Base-by-base conservation (phyloP, 1,140 invertebrate genomes). In the Varroa destructor region DNA sequence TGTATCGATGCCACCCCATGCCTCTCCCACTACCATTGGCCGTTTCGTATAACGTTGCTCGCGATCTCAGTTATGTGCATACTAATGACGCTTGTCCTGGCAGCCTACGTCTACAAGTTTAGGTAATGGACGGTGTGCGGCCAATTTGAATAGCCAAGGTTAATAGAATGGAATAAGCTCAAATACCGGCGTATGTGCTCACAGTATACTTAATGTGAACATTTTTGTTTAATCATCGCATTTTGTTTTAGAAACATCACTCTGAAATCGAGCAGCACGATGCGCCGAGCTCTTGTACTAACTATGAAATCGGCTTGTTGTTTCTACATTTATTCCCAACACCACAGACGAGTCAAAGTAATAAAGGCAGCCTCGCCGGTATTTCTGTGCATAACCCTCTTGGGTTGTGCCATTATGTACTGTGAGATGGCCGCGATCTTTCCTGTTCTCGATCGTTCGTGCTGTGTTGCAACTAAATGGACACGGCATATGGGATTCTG, bases 381-480 rank as follows among this genome's bases (percentile, higher is more conserved):
- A 73, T 94, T 94, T 79, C 83, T 92, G 70, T 86, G 87, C 75
- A 91, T 92, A 75, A 92, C 89, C 10, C 83, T 92, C 12, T 81
- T 91, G 46, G 90, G 89, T 55, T 91, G 89, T 78, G 87, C 87
- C 74, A 90, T 90, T 73, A 92, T 92, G 90, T 92, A 92, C 80
- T 82, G 87, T 75, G 90, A 93, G 85, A 91, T 93, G 88, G 89
- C 88, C 55, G 88, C 89, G 5, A 90, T 93, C 76, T 93, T 91
- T 79, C 89, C 89, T 0, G 87, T 88, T 43, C 80, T 91, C 73
- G 88, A 89, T 76, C 84, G 84, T 73, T 87, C 86, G 74, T 86
- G 86, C 25, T 94, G 91, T 77, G 87, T 92, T 73, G 87, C 88
- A 0, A 91, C 89, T 1, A 92, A 93, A 79, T 93, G 90, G 90